Evolutionary conservation across 2,797 vertebrate species (phyloP), one percentile per base, ranked within the genome.

Genomic region (Poecilia gillii): DNA sequence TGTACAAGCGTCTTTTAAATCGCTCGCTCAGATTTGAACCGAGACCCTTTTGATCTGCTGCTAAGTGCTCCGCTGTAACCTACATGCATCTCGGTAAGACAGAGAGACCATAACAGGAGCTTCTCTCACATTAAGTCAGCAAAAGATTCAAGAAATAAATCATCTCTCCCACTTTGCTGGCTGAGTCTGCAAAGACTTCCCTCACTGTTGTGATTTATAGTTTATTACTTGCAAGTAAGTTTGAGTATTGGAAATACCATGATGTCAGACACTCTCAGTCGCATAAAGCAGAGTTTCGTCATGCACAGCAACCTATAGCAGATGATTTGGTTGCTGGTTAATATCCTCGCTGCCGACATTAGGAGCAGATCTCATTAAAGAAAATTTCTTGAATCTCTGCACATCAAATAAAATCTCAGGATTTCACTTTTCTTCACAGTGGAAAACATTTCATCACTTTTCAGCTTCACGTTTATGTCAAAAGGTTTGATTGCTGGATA

Each of bases 1-100:
- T 59, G 66, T 66, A 39, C 39, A 16, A 70, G 9, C 23, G 3
- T n/a, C 66, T 70, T 70, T 70, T 14, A 70, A 70, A 70, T 28
- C 2, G 5, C 39, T 41, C 23, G 11, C 39, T 13, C 13, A n/a
- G 8, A 70, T 70, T 14, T 53, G n/a, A 82, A 74, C 90, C 78
- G 74, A 83, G 82, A 86, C 87, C 87, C 84, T 81, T 82, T 91
- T 90, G 87, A 90, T 84, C 89, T 92, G 88, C 79, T 90, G 86
- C 93, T 89, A 90, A 76, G 92, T 89, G 88, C 89, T 86, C 88
- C 89, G 78, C 72, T 82, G 59, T 12, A 62, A 53, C 51, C 33
- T 47, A 41, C 2, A 16, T 14, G 1, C 3, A 1, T 6, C 75
- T 76, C 57, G 14, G 11, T 25, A 75, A 45, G 14, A 23, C 36